phyloP scores from a whole-genome alignment of 2,888 invertebrate species.

The Trichogramma evanescens region DNA sequence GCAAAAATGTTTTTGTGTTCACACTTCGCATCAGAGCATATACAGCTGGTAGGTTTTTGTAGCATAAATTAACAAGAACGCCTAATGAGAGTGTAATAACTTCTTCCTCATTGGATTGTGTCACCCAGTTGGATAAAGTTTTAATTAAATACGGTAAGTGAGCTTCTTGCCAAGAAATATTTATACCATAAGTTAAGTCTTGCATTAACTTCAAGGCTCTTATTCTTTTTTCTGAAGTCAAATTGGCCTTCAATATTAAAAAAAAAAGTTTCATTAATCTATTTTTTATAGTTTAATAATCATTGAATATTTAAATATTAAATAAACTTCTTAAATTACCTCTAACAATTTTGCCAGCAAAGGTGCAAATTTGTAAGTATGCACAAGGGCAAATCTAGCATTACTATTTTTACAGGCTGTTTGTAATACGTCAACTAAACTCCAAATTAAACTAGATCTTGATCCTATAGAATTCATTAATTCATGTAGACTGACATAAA shows the following conservation, averaged over 20 bases:
- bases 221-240: conserved; percentile 59
- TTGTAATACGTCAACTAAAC: conserved; percentile 59
- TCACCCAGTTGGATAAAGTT: conserved; percentile 61
- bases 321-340: conserved; percentile 36
- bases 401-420: conserved; percentile 58
- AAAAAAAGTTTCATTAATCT: conserved; percentile 6
- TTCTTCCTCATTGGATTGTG: conserved; percentile 50
- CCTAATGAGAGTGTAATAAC: conserved; percentile 55
- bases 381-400: conserved; percentile 58
- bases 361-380: conserved; percentile 66
- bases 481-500: conserved; percentile 62
- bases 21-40: conserved; percentile 66
- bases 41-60: conserved; percentile 68
- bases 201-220: conserved; percentile 60
- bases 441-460: conserved; percentile 58
- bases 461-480: conserved; percentile 55
- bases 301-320: not conserved
- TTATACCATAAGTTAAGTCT: conserved; percentile 72
- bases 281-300: not conserved
- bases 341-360: conserved; percentile 57
- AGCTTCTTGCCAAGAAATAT: conserved; percentile 74
- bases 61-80: conserved; percentile 71
- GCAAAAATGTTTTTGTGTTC: conserved; percentile 62
- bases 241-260: conserved; percentile 36
- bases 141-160: conserved; percentile 63